phyloP scores from a whole-genome alignment of 2,113 vertebrate species.

The Regulus satrapa region DNA sequence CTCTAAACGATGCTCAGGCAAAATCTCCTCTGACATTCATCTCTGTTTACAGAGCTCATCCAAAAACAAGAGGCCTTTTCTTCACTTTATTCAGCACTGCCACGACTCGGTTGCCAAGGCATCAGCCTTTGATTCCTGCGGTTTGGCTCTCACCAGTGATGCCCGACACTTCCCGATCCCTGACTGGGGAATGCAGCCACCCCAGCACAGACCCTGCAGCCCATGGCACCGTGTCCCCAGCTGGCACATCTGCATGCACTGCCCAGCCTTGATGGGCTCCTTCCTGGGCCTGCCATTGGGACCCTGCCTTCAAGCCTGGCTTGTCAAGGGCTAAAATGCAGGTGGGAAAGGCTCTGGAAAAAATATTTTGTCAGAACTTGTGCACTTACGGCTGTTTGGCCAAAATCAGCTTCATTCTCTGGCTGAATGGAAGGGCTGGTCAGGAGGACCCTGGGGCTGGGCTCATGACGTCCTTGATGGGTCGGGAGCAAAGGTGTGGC shows the following conservation, averaged over 20 bases:
- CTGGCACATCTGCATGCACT: not conserved
- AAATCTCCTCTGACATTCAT: conserved; percentile 39
- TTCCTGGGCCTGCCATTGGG: rapidly evolving
- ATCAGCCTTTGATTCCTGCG: conserved; percentile 20
- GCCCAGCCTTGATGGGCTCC: not conserved
- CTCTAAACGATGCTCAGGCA: not conserved
- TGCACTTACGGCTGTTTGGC: rapidly evolving
- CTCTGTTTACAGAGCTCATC: conserved; percentile 47
- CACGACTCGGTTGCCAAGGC: conserved; percentile 19
- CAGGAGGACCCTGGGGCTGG: not conserved
- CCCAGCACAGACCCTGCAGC: not conserved
- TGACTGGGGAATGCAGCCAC: not conserved
- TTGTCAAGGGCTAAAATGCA: not conserved
- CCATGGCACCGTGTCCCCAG: rapidly evolving
- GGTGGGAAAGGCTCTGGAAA: not conserved
- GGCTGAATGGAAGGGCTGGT: not conserved
- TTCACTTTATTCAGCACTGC: conserved; percentile 28
- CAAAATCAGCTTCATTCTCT: rapidly evolving
- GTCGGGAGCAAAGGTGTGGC: not conserved
- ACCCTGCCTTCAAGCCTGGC: not conserved
- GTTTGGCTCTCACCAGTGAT: not conserved
- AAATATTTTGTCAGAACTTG: not conserved
- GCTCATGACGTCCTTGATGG: too few species aligned
- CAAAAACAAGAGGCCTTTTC: conserved; percentile 53
- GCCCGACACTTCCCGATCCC: not conserved